Conservation (phyloP, 1,140 invertebrate species). For the Mycetomoellerius zeteki region DNA sequence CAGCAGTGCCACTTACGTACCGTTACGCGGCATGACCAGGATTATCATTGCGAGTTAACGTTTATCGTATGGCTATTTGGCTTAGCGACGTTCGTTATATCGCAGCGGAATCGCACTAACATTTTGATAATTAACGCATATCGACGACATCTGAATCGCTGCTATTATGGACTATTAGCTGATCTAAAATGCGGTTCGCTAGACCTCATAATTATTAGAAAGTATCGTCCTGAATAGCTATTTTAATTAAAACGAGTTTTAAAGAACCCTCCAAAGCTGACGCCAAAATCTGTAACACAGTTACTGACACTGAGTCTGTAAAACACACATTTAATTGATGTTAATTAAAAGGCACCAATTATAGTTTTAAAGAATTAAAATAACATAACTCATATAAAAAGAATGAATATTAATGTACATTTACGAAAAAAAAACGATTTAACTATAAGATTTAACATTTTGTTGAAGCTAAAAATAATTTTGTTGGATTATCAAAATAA, state of each 20-base stretch:
- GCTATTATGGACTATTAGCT: not conserved
- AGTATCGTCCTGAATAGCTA: not conserved
- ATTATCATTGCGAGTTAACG: slow-evolving; percentile 54
- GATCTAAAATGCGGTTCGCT: not conserved
- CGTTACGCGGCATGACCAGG: slow-evolving; percentile 53
- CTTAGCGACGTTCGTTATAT: slow-evolving; percentile 52
- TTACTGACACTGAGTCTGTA: too few relatives aligned
- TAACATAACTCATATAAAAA: too few relatives aligned
- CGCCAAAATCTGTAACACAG: too few relatives aligned
- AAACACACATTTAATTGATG: too few relatives aligned
- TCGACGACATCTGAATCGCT: not conserved
- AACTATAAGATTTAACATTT: too few relatives aligned
- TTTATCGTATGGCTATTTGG: slow-evolving; percentile 68
- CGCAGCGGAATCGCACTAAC: not conserved
- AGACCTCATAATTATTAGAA: not conserved
- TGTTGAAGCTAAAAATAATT: too few relatives aligned
- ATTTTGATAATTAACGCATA: slow-evolving; percentile 41
- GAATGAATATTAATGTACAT: too few relatives aligned
- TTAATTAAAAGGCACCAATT: too few relatives aligned
- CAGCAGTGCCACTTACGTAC: slow-evolving; percentile 63
- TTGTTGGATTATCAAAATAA: too few relatives aligned
- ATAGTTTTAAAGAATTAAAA: too few relatives aligned
- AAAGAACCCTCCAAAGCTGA: not conserved
- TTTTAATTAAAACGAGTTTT: not conserved
- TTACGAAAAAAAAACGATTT: too few relatives aligned